Base-by-base conservation (phyloP, 2,888 invertebrate genomes). In the Drosophila anomalipes region DNA sequence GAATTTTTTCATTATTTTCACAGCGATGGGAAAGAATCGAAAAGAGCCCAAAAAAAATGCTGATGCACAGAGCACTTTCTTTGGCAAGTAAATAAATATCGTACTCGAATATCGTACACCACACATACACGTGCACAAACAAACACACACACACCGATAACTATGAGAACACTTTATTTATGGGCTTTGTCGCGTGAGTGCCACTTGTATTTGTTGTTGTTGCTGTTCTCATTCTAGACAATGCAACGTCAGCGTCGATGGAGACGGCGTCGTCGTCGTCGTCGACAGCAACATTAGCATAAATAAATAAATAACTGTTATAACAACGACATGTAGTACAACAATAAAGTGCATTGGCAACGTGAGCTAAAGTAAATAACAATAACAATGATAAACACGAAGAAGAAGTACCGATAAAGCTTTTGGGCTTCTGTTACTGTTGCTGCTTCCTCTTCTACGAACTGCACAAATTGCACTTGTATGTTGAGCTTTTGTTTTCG, bases 221-320 rank as follows among this genome's bases (percentile, higher is more conserved):
- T 77, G 64, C 37, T 86, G 86, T 88, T 88, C 88, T 82, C 88
- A 88, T 88, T 86, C 84, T 86, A 76, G 77, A 87, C 87, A 86
- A 82, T 83, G 84, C 81, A 84, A 71, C 83, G 85, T 80, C 83
- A 77, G 59, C 82, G 73, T 68, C 56, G 65, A 61, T 37, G 47
- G 47, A 30, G 59, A 49, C 52, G 35, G 52, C 12, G 70, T 6
- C 58, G 61, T 4, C 72, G 71, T 57, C 62, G 68, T 7, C 61
- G 75, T 70, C 78, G 77, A 69, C 75, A 75, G 66, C 83, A 79
- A 77, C 83, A 87, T 87, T 84, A 87, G 76, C 88, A 87, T 87
- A 87, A 88, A 87, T 87, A 86, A 86, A 86, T 86, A 86, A 86
- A 86, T 86, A 88, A 88, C 86, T 74, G 85, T 88, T 83, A 80